These are phyloP conservation scores for Phasia obesa DNA, from an alignment of 2,888 invertebrate species.

Conservation along the genomic window DNA sequence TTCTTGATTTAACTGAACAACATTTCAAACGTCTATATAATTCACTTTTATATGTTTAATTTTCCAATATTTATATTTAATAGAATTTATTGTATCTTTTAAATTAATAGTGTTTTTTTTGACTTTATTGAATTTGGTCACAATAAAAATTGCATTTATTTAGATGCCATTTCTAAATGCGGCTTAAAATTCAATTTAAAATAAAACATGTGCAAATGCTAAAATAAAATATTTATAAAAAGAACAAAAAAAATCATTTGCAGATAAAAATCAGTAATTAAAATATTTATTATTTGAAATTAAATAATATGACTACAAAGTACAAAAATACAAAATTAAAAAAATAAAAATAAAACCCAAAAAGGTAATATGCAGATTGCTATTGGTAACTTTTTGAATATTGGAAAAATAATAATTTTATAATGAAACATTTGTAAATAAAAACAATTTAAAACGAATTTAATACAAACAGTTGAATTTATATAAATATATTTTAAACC, in stretches of 20 bases:
- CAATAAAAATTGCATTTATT: constrained; percentile 39
- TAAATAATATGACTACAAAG: constrained; percentile 35
- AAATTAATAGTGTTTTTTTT: constrained; percentile 48
- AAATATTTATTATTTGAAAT: constrained; percentile 62
- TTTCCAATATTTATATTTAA: constrained; percentile 43
- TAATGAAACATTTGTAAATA: too few species aligned
- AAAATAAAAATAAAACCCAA: constrained; percentile 2
- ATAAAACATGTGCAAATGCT: constrained; percentile 24
- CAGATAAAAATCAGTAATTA: constrained; percentile 68
- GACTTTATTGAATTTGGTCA: constrained; percentile 49
- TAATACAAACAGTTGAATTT: too few species aligned
- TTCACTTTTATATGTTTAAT: constrained; percentile 26
- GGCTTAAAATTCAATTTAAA: constrained; percentile 67
- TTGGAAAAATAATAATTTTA: not conserved
- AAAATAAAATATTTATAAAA: constrained; percentile 29
- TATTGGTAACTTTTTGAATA: constrained; percentile 24
- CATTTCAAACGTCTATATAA: not conserved
- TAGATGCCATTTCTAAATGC: constrained; percentile 55
- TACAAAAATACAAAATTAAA: constrained; percentile 34
- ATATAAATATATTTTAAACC: too few species aligned
- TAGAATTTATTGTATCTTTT: constrained; percentile 57
- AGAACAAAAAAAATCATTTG: constrained; percentile 13
- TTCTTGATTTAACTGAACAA: constrained; percentile 1
- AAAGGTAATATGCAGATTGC: constrained; percentile 5
- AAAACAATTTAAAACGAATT: too few species aligned